Evolutionary conservation across 2,888 invertebrate species (phyloP).

Genomic region (Byasa hedistus): DNA sequence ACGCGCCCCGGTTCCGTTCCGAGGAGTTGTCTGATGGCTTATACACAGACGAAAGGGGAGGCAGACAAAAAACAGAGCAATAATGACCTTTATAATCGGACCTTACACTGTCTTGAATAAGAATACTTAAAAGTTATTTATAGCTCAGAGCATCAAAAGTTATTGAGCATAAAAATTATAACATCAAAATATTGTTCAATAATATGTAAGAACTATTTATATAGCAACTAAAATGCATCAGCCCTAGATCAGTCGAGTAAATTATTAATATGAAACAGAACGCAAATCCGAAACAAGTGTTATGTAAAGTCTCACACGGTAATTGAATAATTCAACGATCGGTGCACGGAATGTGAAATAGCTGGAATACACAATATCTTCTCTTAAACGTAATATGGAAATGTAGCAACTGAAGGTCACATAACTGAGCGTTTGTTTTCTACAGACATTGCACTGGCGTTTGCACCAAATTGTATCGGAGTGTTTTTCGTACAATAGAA

Average conservation of each 20-base stretch:
- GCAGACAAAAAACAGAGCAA: background rate
- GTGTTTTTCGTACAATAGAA: too few species aligned
- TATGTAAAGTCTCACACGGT: slow-evolving; percentile 45
- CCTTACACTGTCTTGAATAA: too few species aligned
- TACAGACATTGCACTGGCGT: background rate
- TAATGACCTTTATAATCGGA: too few species aligned
- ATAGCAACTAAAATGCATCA: slow-evolving; percentile 2
- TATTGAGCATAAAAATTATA: too few species aligned
- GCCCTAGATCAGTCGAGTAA: background rate
- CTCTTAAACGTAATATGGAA: slow-evolving; percentile 21
- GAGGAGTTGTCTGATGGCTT: slow-evolving; percentile 16
- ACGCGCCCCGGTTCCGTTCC: slow-evolving; percentile 45
- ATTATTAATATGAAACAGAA: slow-evolving; percentile 26
- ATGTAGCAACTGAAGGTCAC: background rate
- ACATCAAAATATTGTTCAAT: background rate
- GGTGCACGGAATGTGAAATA: slow-evolving; percentile 48
- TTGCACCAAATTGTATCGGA: too few species aligned
- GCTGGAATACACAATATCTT: slow-evolving; percentile 42
- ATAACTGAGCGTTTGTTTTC: background rate
- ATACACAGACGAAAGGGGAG: background rate
- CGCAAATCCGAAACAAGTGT: slow-evolving; percentile 40
- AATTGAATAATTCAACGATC: slow-evolving; percentile 55
- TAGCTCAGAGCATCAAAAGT: too few species aligned
- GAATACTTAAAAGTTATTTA: too few species aligned
- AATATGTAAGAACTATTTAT: background rate